phyloP scores from a whole-genome alignment of 1,140 invertebrate species.

The Brachionus asplanchnoidis region DNA sequence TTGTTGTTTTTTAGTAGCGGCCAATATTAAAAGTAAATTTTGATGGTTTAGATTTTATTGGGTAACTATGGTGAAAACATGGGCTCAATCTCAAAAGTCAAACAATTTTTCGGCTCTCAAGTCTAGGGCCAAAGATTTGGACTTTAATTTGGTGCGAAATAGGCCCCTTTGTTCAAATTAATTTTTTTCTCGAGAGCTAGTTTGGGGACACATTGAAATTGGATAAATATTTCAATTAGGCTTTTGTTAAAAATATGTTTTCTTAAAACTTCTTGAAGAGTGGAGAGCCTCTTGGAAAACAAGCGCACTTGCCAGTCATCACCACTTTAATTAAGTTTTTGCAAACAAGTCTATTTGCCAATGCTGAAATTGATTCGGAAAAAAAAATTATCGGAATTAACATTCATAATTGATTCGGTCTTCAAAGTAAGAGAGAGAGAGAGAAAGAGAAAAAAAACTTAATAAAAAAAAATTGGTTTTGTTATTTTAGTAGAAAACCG shows the following conservation, averaged over 20 bases:
- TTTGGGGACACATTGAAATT: neutral
- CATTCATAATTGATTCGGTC: neutral
- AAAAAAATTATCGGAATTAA: neutral
- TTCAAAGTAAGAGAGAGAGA: neutral
- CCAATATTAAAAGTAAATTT: neutral
- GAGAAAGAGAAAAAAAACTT: too few relatives aligned
- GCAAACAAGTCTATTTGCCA: neutral
- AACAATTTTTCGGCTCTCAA: neutral
- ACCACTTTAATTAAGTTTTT: neutral
- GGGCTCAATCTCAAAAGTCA: neutral
- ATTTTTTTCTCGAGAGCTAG: neutral
- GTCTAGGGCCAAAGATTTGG: neutral
- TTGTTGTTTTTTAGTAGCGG: neutral
- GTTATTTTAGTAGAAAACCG: neutral
- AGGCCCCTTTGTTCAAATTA: neutral
- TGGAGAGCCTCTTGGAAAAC: neutral
- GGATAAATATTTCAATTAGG: neutral
- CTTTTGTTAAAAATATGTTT: neutral
- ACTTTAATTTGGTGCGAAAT: neutral
- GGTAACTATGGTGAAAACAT: slow-evolving; percentile 14
- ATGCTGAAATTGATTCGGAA: neutral
- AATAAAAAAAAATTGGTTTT: neutral
- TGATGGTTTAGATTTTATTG: neutral
- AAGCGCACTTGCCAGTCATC: neutral
- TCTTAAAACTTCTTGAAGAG: neutral